A percentile compares a stretch with the other conserved stretches of the same genome.
These are phyloP conservation scores for Drosophila nigrodunni DNA, from an alignment of 1,140 invertebrate species.

Conservation along the genomic window DNA sequence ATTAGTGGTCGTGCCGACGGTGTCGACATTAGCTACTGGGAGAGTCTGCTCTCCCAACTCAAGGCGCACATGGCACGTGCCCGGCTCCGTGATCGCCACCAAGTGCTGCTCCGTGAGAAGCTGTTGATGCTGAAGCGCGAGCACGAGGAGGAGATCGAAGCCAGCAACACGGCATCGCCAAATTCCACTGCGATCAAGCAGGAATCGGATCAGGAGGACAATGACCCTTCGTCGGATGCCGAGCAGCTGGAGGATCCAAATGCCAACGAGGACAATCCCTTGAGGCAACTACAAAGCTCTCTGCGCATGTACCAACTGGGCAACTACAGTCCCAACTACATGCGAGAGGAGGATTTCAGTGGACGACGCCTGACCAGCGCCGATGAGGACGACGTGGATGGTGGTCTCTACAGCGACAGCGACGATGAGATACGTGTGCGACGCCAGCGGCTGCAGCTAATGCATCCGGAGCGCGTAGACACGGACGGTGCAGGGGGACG, in stretches of 20 bases:
- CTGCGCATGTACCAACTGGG: conserved; percentile 90
- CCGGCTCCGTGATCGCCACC: conserved; percentile 95
- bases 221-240: conserved; percentile 20
- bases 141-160: conserved; percentile 58
- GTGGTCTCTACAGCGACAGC: conserved; percentile 85
- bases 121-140: conserved; percentile 95
- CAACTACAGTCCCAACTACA: conserved; percentile 93
- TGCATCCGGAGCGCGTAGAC: conserved; percentile 61
- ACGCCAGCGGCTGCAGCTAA: conserved; percentile 49
- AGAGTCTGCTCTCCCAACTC: conserved; percentile 95
- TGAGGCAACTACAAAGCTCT: conserved; percentile 87
- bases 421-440: conserved; percentile 65
- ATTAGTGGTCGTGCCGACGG: conserved; percentile 93
- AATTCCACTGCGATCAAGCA: conserved; percentile 20
- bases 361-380: conserved; percentile 40
- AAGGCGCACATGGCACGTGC: conserved; percentile 98
- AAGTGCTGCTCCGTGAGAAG: conserved; percentile 95
- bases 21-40: conserved; percentile 99
- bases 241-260: conserved; percentile 46
- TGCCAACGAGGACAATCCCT: conserved; percentile 83
- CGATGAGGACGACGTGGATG: conserved; percentile 88
- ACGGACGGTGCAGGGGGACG: not conserved
- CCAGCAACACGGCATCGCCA: conserved; percentile 1
- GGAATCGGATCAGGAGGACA: conserved; percentile 12
- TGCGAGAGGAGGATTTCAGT: conserved; percentile 84